Base-by-base conservation (phyloP, 2,797 vertebrate genomes). In the Parambassis ranga region DNA sequence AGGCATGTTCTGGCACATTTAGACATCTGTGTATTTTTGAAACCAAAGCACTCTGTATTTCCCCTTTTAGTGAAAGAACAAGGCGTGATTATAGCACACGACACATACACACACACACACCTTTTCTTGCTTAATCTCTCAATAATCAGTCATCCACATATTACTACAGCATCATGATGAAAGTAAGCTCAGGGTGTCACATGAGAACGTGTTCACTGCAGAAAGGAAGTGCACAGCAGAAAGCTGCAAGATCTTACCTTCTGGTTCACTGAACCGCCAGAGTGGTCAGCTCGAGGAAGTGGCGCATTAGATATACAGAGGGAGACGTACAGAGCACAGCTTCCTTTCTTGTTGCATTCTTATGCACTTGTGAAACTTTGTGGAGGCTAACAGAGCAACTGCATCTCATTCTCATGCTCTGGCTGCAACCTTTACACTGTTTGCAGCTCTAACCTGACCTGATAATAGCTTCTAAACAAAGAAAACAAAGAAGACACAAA, bases 261-360 rank as follows among this genome's bases (percentile, higher is more conserved):
- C 10, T 32, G 48, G 42, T 13, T 49, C 9, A 1, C 4, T 48
- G 75, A 16, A 9, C 4, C 1, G 7, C 16, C 0, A 0, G 10
- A 73, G 51, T 51, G 82, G 77, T 79, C 67, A 74, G 1, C 33
- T 18, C 0, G 39, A 74, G 70, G 76, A 85, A 75, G 80, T 60
- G 46, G 64, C 59, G 72, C 48, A 11, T 27, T 55, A 47, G 70
- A 52, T 51, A 26, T 4, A 47, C 50, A 7, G 7, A n/a, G 19
- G 8, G 7, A 30, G 66, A 63, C 0, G 2, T 19, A 16, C 19
- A 56, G 6, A 35, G 37, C 26, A 23, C 18, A 4, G 46, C 61
- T 86, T 84, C 70, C 79, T 87, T 79, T 70, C 73, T 73, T 47
- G 26, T 1, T 44, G 27, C 2, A 3, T 49, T 60, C 47, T 71